Evolutionary conservation across 2,113 vertebrate species (phyloP).

Genomic region (Pachyramphus minor): DNA sequence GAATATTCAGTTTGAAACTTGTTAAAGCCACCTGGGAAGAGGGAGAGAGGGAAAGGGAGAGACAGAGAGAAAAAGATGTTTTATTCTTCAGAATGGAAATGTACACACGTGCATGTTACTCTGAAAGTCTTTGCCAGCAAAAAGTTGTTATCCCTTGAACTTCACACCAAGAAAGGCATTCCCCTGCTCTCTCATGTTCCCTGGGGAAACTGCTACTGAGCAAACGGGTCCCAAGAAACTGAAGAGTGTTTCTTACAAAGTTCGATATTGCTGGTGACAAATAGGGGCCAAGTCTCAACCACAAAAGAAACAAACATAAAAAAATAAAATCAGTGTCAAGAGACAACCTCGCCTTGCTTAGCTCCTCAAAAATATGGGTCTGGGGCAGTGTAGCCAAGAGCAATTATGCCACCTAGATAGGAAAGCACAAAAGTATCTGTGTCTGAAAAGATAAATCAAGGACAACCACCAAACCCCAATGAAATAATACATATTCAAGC

Average conservation of each 20-base stretch:
- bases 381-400: neutral
- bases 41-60: neutral
- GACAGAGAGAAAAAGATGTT: neutral
- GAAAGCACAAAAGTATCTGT: neutral
- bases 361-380: neutral
- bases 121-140: neutral
- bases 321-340: neutral
- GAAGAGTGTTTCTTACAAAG: neutral
- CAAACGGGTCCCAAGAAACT: neutral
- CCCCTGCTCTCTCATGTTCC: neutral
- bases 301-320: neutral
- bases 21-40: constrained; percentile 89
- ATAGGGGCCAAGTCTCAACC: neutral
- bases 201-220: neutral
- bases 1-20: constrained; percentile 96
- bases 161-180: neutral
- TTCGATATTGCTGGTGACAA: neutral
- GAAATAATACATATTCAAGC: neutral
- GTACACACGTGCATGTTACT: neutral
- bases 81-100: neutral
- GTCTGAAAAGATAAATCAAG: neutral
- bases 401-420: neutral
- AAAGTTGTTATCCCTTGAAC: neutral
- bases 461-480: neutral
- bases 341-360: neutral